Percentiles rank a stretch among this genome's conserved stretches.
These are phyloP conservation scores for Hippocampus barbouri DNA, from an alignment of 2,113 vertebrate genomes.

Conservation along the genomic window DNA sequence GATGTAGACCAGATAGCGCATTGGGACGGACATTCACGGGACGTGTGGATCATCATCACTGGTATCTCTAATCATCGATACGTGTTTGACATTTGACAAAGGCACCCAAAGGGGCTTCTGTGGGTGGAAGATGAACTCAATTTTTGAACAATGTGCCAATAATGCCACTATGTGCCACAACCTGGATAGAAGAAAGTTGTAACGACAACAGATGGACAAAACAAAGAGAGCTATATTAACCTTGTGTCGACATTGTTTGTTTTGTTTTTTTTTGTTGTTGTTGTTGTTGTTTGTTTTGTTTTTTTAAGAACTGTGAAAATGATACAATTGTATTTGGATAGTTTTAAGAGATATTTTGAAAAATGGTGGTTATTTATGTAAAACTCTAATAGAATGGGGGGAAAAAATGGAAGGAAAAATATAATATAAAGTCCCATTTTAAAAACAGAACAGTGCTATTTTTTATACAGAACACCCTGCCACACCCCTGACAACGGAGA, in stretches of 20 bases:
- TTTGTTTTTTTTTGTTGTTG: conserved; percentile 8
- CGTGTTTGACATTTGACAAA: conserved; percentile 40
- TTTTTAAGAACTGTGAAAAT: conserved; percentile 63
- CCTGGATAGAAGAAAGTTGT: conserved; percentile 73
- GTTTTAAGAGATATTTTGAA: conserved; percentile 71
- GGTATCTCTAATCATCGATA: conserved; percentile 43
- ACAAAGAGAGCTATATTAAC: conserved; percentile 66
- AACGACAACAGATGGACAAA: conserved; percentile 63
- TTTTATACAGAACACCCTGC: conserved; percentile 65
- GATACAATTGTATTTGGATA: conserved; percentile 70
- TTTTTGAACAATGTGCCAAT: conserved; percentile 98
- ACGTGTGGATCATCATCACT: conserved; percentile 47
- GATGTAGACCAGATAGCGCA: conserved; percentile 58
- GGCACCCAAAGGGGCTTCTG: conserved; percentile 60
- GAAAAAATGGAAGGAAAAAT: conserved; percentile 33
- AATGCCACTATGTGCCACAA: conserved; percentile 99
- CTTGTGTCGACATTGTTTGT: conserved; percentile 52
- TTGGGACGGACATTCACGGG: conserved; percentile 59
- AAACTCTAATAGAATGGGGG: conserved; percentile 50
- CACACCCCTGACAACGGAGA: conserved; percentile 44
- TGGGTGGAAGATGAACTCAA: conserved; percentile 70
- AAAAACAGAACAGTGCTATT: conserved; percentile 72
- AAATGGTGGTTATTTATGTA: conserved; percentile 69
- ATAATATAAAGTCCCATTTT: conserved; percentile 64
- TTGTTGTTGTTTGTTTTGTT: conserved; percentile 37